A percentile compares a stretch with the other conserved stretches of the same genome.
These are phyloP conservation scores for Temnothorax rugatulus DNA, from an alignment of 2,888 invertebrate genomes.

Conservation along the genomic window DNA sequence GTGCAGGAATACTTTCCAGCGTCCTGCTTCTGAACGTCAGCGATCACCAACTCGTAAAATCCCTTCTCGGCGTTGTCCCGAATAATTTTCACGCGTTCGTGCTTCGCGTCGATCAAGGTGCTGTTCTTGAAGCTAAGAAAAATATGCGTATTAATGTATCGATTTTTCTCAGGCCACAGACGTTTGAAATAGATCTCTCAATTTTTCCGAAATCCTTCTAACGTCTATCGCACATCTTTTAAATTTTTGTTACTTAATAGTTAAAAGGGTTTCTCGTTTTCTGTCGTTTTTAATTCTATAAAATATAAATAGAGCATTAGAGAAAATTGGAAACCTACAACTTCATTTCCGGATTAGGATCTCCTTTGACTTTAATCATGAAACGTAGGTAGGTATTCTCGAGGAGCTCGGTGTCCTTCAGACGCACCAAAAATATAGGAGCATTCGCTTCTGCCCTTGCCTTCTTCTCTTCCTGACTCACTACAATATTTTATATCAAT, in stretches of 20 bases:
- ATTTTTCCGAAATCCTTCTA: not conserved
- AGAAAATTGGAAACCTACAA: slow-evolving; percentile 91
- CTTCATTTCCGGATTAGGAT: slow-evolving; percentile 95
- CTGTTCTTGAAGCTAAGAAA: slow-evolving; percentile 93
- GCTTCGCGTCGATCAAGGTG: slow-evolving; percentile 90
- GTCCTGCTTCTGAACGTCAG: slow-evolving; percentile 92
- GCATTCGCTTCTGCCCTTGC: slow-evolving; percentile 91
- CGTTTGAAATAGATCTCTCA: not conserved
- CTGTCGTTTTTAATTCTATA: not conserved
- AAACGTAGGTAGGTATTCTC: slow-evolving; percentile 95
- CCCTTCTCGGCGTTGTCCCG: slow-evolving; percentile 93
- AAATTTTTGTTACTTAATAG: not conserved
- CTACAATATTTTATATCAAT: slow-evolving; percentile 85
- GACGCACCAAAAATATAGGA: slow-evolving; percentile 94
- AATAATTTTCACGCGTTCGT: slow-evolving; percentile 90
- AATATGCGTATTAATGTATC: not conserved
- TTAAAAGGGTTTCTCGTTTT: not conserved
- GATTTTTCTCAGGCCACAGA: not conserved
- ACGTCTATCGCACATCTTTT: not conserved
- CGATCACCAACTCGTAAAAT: slow-evolving; percentile 95
- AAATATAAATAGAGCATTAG: not conserved
- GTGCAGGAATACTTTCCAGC: slow-evolving; percentile 95
- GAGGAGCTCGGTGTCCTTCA: slow-evolving; percentile 95
- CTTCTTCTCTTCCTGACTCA: slow-evolving; percentile 91
- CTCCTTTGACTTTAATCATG: slow-evolving; percentile 95